Percentiles rank a stretch among this genome's conserved stretches.
phyloP scores from a whole-genome alignment of 1,140 invertebrate genomes.

The Drosophila prosaltans region DNA sequence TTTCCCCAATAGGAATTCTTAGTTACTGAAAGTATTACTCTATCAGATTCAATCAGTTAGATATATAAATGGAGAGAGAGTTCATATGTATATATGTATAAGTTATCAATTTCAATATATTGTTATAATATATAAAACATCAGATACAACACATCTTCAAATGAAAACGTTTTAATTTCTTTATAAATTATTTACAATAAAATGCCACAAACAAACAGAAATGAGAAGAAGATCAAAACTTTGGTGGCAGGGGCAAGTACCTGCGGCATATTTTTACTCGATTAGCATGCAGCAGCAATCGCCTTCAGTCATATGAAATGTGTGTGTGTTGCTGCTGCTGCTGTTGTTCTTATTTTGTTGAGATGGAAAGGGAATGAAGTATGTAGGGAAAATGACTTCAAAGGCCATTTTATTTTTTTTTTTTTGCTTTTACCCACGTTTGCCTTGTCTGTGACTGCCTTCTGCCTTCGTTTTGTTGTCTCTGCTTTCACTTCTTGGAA shows the following conservation, averaged over 20 bases:
- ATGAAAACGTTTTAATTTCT: slow-evolving; percentile 47
- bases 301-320: slow-evolving; percentile 19
- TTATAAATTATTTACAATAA: slow-evolving; percentile 50
- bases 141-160: neutral
- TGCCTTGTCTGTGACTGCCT: neutral
- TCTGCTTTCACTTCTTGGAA: slow-evolving; percentile 17
- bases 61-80: no score
- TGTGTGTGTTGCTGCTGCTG: slow-evolving; percentile 5
- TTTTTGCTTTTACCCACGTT: slow-evolving; percentile 29
- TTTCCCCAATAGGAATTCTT: no score
- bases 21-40: no score
- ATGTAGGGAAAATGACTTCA: slow-evolving; percentile 26
- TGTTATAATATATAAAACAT: no score
- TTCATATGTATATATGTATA: no score
- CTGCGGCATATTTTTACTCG: slow-evolving; percentile 47
- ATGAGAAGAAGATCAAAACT: slow-evolving; percentile 12
- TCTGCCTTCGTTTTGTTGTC: neutral
- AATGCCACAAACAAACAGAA: slow-evolving; percentile 16
- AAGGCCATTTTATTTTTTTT: slow-evolving; percentile 15
- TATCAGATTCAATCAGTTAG: no score
- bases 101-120: no score
- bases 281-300: slow-evolving; percentile 53
- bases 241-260: neutral
- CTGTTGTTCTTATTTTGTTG: neutral
- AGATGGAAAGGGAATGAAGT: neutral